Evolutionary conservation across 1,140 invertebrate genomes (phyloP), one percentile per base, ranked within the genome.

Genomic region (Aphaenogaster ashmeadi): DNA sequence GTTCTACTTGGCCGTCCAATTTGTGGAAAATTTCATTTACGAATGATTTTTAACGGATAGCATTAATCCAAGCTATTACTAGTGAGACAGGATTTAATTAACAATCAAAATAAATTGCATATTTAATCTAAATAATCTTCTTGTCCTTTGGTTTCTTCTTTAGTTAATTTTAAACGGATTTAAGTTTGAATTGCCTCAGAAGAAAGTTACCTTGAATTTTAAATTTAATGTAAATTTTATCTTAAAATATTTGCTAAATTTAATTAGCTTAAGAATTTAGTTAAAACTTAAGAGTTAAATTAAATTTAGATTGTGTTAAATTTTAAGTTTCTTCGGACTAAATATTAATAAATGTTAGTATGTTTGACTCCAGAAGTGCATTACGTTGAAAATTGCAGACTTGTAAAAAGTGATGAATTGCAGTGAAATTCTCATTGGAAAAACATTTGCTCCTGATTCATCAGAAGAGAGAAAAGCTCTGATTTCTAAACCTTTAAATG

Each of bases 101-200:
- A 13, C n/a, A 27, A 64, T 78, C 27, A 8, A 47, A 33, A 36
- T 18, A 21, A 52, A 67, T 47, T 54, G 36, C n/a, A 21, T 18
- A 7, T 27, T 41, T 81, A 27, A 54, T 69, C 15, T 27, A 41
- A 71, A 41, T 41, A 50, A 80, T 41, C 1, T 15, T 52, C 5
- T 9, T 36, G 36, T 21, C 13, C n/a, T 18, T 38, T 7, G 36
- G 5, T 36, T 60, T 60, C 11, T 38, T 36, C 13, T 18, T 36
- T 18, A 38, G 8, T 81, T 41, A 21, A 71, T 41, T 71, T 81
- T 54, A 69, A 52, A 47, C 33, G 13, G 58, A 78, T 50, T 58
- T 58, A 27, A 56, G 6, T 60, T 52, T 4, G 0, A 62, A 36
- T 41, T 52, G 44, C 15, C 15, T n/a, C 3, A 2, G 11, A 18